Evolutionary conservation across 2,888 invertebrate species (phyloP), one percentile per base, ranked within the genome.

Genomic region (Apamea crenata): DNA sequence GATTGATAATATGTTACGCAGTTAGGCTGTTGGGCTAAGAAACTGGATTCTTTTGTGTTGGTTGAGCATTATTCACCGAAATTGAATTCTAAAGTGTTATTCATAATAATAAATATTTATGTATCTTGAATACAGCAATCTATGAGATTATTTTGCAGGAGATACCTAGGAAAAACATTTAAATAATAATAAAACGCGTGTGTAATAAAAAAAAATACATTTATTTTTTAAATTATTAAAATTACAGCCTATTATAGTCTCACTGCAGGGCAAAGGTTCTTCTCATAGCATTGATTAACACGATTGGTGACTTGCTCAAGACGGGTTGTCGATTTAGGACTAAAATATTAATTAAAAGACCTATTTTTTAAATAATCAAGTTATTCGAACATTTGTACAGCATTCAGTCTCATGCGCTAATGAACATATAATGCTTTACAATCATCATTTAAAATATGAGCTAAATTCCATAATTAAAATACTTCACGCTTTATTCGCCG

Each of bases 41-140:
- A 50, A 18, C 53, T 53, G 6, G 10, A 44, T 21, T 71, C 25
- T 53, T 29, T 70, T 36, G 66, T 78, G 36, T 71, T 59, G 12
- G 12, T 50, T 40, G 18, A 65, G 29, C n/a, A 36, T 32, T 40
- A 53, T 67, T 67, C 32, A 67, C 18, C 25, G 53, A 76, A 66
- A 59, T 50, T 32, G 25, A 68, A 32, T 53, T 40, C 14, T 65
- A 21, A 61, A 32, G 69, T 67, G 50, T 50, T 47, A 25, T 25
- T 47, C 14, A 47, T 36, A 65, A 44, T 40, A 14, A 63, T 74
- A 44, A 74, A 81, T 65, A 29, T 53, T 72, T 29, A n/a, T 4
- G 14, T 44, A 21, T 53, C 29, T 36, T 63, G 21, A 72, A 63
- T 40, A 32, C 8, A 32, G n/a, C 36, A 16, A 53, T 71, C 3